Base-by-base conservation (phyloP, 2,113 vertebrate genomes). In the Anas platyrhynchos region DNA sequence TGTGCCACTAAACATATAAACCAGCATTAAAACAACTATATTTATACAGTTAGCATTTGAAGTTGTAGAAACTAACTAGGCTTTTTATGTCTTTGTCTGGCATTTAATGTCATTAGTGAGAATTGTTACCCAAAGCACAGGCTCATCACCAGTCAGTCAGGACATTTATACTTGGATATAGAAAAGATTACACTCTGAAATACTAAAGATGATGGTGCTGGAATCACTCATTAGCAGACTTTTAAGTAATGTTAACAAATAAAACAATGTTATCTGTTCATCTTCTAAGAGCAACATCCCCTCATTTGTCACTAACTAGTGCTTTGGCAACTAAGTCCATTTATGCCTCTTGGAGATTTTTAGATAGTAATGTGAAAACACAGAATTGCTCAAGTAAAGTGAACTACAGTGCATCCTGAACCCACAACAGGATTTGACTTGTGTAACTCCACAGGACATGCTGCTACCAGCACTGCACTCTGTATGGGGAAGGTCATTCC, bases 61-160 rank as follows among this genome's bases (percentile, higher is more conserved):
- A 94, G 91, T 54, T 41, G 79, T 82, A 79, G 94, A 83, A 27
- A 65, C 71, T 95, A 95, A 97, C 84, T 72, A 84, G 72, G 89
- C 56, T 94, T 91, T 96, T 97, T 93, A 96, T 88, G 71, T 38
- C 89, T 79, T 83, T 32, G 56, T 79, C 82, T 91, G 89, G 85
- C 71, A 76, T 78, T 54, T 92, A 90, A 91, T 81, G 61, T 44
- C 88, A 81, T 94, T 76, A 86, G 61, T 75, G 88, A 96, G 94
- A 94, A 96, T 93, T 94, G 87, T 91, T 95, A 78, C 75, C 88
- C 87, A 63, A 83, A 91, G 87, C 34, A 94, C 55, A 94, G 78
- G 23, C 94, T 94, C 86, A 96, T 91, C 92, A 83, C 82, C 83
- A 89, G 58, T 80, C 94, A 94, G 62, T 72, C 89, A 56, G 83